These are phyloP conservation scores for Cabera pusaria DNA, from an alignment of 2,888 invertebrate species.

Conservation along the genomic window DNA sequence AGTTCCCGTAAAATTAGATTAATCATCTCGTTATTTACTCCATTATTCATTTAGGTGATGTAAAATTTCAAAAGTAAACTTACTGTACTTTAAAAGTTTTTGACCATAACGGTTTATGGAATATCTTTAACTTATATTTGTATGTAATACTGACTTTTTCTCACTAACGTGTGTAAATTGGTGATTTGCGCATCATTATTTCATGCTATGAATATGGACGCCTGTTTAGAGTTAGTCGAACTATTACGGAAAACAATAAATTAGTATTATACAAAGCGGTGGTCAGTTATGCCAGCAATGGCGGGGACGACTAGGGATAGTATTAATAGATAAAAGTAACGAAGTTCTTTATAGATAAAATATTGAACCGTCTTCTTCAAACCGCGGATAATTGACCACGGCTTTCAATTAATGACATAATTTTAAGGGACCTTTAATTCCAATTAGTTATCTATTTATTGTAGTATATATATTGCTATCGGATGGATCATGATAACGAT, in stretches of 20 bases:
- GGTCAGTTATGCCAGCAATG: slow-evolving; percentile 67
- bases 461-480: slow-evolving; percentile 72
- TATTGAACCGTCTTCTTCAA: slow-evolving; percentile 10
- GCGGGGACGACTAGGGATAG: slow-evolving; percentile 36
- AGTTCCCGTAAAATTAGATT: slow-evolving; percentile 71
- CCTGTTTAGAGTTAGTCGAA: slow-evolving; percentile 79
- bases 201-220: slow-evolving; percentile 78
- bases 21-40: slow-evolving; percentile 32
- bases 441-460: slow-evolving; percentile 82
- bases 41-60: slow-evolving; percentile 62
- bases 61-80: slow-evolving; percentile 57
- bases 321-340: no score
- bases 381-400: slow-evolving; percentile 71
- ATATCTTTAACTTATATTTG: slow-evolving; percentile 66
- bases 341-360: slow-evolving; percentile 34
- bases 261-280: slow-evolving; percentile 51
- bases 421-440: slow-evolving; percentile 83
- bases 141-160: slow-evolving; percentile 60
- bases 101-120: slow-evolving; percentile 59
- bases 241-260: slow-evolving; percentile 51
- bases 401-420: slow-evolving; percentile 77
- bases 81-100: slow-evolving; percentile 52
- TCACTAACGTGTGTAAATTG: slow-evolving; percentile 72
- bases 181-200: slow-evolving; percentile 76
- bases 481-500: slow-evolving; percentile 68